phyloP scores from a whole-genome alignment of 2,797 vertebrate species.

The Acropternis orthonyx region DNA sequence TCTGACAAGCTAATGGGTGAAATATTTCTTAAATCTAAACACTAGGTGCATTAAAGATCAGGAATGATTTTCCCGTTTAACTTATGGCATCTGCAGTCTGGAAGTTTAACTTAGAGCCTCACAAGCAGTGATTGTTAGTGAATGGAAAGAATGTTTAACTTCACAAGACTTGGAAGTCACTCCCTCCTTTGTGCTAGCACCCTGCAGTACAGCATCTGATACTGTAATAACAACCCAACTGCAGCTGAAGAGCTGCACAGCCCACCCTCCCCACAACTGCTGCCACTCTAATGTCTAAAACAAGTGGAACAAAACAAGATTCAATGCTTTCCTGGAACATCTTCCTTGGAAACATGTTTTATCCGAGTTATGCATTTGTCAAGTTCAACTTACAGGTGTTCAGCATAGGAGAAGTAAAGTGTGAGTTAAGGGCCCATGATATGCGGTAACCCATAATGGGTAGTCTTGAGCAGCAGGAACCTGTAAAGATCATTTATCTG shows the following conservation, averaged over 20 bases:
- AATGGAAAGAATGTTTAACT: neutral
- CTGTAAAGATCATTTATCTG: neutral
- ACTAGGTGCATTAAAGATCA: neutral
- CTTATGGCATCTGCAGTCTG: neutral
- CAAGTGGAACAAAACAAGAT: neutral
- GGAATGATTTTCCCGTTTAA: neutral
- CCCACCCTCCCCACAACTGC: neutral
- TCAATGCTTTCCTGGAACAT: neutral
- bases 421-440: neutral
- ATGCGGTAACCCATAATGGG: neutral
- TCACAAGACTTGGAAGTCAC: neutral
- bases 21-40: neutral
- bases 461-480: neutral
- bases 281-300: neutral
- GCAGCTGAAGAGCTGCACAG: neutral
- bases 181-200: neutral
- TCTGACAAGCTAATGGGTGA: neutral
- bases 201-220: neutral
- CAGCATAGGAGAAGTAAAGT: neutral
- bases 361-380: neutral
- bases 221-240: neutral
- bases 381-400: rapidly evolving
- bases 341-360: neutral
- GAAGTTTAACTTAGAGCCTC: neutral
- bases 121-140: neutral